Conservation (phyloP, 2,113 vertebrate genomes). For the Hemicordylus capensis region DNA sequence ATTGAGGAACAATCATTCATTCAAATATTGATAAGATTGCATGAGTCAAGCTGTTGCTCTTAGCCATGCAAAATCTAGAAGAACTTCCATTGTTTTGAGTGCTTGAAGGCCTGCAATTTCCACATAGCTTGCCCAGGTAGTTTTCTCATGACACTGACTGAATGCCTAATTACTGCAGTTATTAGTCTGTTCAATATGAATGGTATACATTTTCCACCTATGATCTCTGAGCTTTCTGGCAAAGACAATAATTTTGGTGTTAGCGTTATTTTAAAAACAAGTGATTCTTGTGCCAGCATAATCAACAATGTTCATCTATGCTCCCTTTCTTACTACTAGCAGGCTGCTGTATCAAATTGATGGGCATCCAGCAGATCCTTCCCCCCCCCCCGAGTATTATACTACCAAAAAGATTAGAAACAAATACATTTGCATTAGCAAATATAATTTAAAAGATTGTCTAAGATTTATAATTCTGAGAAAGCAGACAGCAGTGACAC, state of each 20-base stretch:
- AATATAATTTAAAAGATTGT: neutral
- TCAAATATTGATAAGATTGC: neutral
- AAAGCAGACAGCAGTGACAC: neutral
- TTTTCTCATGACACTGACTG: neutral
- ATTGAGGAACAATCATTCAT: neutral
- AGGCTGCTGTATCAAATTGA: neutral
- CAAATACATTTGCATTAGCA: neutral
- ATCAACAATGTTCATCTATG: neutral
- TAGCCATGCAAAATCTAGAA: neutral
- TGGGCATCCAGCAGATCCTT: neutral
- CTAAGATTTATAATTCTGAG: neutral
- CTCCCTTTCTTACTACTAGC: neutral
- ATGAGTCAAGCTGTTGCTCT: neutral
- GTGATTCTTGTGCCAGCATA: neutral
- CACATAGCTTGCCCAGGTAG: neutral
- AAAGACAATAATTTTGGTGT: neutral
- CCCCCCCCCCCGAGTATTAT: neutral
- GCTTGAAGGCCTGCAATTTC: neutral
- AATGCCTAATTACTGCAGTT: neutral
- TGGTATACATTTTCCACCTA: neutral
- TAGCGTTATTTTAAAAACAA: neutral
- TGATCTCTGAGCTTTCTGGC: neutral
- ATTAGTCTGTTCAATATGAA: neutral
- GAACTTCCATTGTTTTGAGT: neutral
- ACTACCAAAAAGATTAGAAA: neutral